Evolutionary conservation across 2,888 invertebrate species (phyloP), one percentile per base, ranked within the genome.

Genomic region (Apotomis betuletana): DNA sequence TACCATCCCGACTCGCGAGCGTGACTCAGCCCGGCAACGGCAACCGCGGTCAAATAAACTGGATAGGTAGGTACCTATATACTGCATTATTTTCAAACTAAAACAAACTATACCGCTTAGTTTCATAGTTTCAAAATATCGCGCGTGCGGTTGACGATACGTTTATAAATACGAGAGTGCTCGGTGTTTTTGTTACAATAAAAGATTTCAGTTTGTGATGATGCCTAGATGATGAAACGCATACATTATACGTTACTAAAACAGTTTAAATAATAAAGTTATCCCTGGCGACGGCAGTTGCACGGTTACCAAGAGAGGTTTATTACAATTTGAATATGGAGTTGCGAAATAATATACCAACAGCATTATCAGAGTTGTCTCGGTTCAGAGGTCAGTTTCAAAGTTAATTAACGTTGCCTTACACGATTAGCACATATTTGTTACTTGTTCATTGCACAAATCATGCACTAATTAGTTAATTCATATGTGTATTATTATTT

Each of bases 31-130:
- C 76, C 83, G 80, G 82, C 84, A 41, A 41, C 41, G 41, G 5
- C 85, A 87, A 85, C 87, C 77, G 87, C 79, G 85, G 84, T 85
- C 85, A 84, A 87, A 87, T 86, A 86, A 88, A 87, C 62, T 59
- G 54, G 36, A 68, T 62, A 41, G 41, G 41, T 62, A 27, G 27
- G 27, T 27, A 27, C 27, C 27, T 27, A 27, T 27, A 27, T 27
- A 85, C 84, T 83, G 81, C 62, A 74, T 83, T 85, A 87, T 84
- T 86, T 83, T 81, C 83, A 82, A 85, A 85, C 82, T 83, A 84
- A 83, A 84, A 83, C 80, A 80, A 82, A 83, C 82, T 83, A 79
- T 80, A 79, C 79, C 79, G 78, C 77, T 75, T 76, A 75, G 69
- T 75, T 75, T 79, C 76, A 69, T 67, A 70, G 77, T 74, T 81